These are phyloP conservation scores for Lasiommata megera DNA, from an alignment of 2,888 invertebrate genomes.

Conservation along the genomic window DNA sequence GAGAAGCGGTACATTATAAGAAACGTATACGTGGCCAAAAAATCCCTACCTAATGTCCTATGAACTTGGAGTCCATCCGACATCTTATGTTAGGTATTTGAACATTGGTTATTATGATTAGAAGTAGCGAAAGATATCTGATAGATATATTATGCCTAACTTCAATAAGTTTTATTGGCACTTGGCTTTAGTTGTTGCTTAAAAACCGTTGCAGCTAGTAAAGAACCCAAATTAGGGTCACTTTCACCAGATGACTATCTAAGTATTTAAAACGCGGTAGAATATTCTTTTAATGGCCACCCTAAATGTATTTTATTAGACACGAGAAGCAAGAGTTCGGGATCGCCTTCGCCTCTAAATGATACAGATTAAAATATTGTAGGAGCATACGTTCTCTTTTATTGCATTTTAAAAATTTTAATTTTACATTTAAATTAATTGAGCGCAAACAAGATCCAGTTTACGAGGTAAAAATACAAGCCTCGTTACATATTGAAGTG, in stretches of 20 bases:
- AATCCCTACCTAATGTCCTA: too few relatives aligned
- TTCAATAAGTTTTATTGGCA: too few relatives aligned
- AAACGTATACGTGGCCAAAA: too few relatives aligned
- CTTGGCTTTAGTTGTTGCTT: too few relatives aligned
- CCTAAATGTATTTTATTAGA: constrained; percentile 68
- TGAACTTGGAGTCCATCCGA: too few relatives aligned
- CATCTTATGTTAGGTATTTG: too few relatives aligned
- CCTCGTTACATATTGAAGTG: constrained; percentile 54
- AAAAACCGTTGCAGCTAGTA: constrained; percentile 43
- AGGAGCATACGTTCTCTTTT: constrained; percentile 63
- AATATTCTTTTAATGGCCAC: constrained; percentile 75
- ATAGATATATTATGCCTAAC: too few relatives aligned
- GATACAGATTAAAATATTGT: constrained; percentile 71
- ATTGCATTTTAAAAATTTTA: constrained; percentile 58
- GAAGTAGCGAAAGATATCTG: too few relatives aligned
- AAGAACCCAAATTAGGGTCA: constrained; percentile 69
- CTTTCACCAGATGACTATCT: constrained; percentile 78
- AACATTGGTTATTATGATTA: too few relatives aligned
- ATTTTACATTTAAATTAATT: constrained; percentile 73
- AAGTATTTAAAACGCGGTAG: constrained; percentile 78
- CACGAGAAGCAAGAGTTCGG: constrained; percentile 50
- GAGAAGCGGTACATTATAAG: too few relatives aligned
- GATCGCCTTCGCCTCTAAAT: constrained; percentile 44
- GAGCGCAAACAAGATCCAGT: constrained; percentile 66
- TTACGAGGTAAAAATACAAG: constrained; percentile 57